phyloP scores from a whole-genome alignment of 2,888 invertebrate genomes.

The Gymnosoma rotundatum region DNA sequence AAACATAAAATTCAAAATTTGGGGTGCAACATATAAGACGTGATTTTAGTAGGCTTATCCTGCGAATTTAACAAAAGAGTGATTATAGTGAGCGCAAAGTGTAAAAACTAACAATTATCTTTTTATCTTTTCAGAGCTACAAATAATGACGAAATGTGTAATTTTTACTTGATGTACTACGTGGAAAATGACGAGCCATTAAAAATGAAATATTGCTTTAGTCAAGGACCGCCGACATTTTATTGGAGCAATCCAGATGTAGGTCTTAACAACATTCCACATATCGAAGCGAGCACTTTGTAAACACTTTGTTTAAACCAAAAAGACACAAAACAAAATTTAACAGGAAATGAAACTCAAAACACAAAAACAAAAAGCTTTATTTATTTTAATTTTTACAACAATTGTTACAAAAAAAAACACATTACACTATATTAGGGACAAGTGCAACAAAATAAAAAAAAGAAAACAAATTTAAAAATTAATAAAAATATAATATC shows the following conservation, averaged over 20 bases:
- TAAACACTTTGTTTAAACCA: slow-evolving; percentile 71
- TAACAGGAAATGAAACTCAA: slow-evolving; percentile 30
- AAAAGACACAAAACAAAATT: slow-evolving; percentile 1
- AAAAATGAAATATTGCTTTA: slow-evolving; percentile 91
- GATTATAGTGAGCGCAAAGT: no score
- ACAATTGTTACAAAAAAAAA: slow-evolving; percentile 66
- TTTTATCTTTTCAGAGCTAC: slow-evolving; percentile 85
- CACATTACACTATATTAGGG: slow-evolving; percentile 65
- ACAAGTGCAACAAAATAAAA: slow-evolving; percentile 71
- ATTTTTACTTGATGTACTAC: slow-evolving; percentile 97
- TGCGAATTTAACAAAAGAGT: no score
- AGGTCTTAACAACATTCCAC: slow-evolving; percentile 89
- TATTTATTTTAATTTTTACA: slow-evolving; percentile 69
- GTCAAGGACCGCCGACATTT: slow-evolving; percentile 91
- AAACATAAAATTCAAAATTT: no score
- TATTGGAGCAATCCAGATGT: slow-evolving; percentile 88
- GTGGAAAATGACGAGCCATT: slow-evolving; percentile 90
- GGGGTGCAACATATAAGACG: no score
- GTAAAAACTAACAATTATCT: no score
- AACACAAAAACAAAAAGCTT: slow-evolving; percentile 63
- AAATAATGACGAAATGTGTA: slow-evolving; percentile 96
- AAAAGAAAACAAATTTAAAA: slow-evolving; percentile 38
- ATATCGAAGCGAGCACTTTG: slow-evolving; percentile 85
- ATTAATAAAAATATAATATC: no score
- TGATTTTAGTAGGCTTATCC: no score